Base-by-base conservation (phyloP, 2,797 vertebrate species). In the Malurus splendens region DNA sequence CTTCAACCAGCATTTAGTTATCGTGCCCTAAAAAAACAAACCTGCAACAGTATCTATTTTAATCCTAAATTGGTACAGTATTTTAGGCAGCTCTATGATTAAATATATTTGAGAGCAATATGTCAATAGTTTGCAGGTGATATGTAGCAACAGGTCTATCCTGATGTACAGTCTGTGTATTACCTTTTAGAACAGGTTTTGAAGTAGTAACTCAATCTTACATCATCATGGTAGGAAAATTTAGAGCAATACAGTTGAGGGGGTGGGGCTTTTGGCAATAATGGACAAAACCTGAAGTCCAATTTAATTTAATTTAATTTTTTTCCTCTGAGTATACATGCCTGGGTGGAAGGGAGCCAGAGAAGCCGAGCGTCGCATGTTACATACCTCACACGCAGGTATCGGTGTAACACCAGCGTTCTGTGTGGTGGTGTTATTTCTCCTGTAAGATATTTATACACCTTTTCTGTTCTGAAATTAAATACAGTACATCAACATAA, bases 401-500 rank as follows among this genome's bases (percentile, higher is more conserved):
- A 95, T 95, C 50, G 52, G 64, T 91, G 95, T 93, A 90, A 93
- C 89, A 96, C 96, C 96, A 97, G 96, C 95, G 73, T 96, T 94
- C 88, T 94, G 94, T 90, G 81, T 92, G 90, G 82, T 93, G 91
- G 82, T 93, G 93, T 89, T 94, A 87, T 95, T 97, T 95, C 94
- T 95, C 92, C 78, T 97, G 86, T 97, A 96, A 97, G 94, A 94
- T 97, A 97, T 96, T 97, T 96, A 96, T 96, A 95, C 89, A 56
- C 94, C 0, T 30, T 93, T 95, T 89, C 44, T 51, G 61, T 96
- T 94, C 90, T 94, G 90, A 77, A 92, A 78, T 96, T 85, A 64
- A 94, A 81, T 79, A 92, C 88, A 95, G 73, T 93, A 78, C 82
- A 82, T 93, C 94, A 39, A 24, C 95, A 94, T 90, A 44, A 94